These are phyloP conservation scores for Troides helena DNA, from an alignment of 2,888 invertebrate species.

Conservation along the genomic window DNA sequence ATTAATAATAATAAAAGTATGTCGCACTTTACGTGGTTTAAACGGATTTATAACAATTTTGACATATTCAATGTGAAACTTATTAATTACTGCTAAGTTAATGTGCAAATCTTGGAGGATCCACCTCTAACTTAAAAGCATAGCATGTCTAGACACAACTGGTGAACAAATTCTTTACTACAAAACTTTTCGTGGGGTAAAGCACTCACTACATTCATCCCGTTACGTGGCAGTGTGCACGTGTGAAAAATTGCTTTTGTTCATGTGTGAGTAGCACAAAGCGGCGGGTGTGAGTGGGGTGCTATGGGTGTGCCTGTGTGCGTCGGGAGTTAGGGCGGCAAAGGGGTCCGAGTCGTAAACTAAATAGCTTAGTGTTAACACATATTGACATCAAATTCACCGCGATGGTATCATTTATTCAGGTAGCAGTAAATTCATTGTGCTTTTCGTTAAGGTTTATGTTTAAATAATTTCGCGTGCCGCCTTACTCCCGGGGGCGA, in stretches of 20 bases:
- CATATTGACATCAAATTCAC: constrained; percentile 81
- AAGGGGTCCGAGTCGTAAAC: constrained; percentile 75
- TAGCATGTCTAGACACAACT: constrained; percentile 78
- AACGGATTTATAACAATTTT: background rate
- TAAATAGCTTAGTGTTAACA: constrained; percentile 81
- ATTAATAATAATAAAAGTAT: background rate
- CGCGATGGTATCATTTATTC: constrained; percentile 80
- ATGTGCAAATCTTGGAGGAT: constrained; percentile 64
- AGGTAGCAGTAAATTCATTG: constrained; percentile 72
- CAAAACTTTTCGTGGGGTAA: constrained; percentile 76
- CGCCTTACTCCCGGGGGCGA: constrained; percentile 39
- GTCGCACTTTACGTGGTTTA: background rate
- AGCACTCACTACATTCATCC: constrained; percentile 68
- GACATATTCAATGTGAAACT: constrained; percentile 19
- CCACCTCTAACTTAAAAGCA: constrained; percentile 72
- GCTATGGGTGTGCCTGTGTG: constrained; percentile 46
- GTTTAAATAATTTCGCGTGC: constrained; percentile 50
- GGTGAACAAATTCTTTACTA: constrained; percentile 76
- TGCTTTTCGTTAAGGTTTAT: constrained; percentile 60
- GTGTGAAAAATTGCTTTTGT: constrained; percentile 75
- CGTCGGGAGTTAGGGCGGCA: constrained; percentile 51
- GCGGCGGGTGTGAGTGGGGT: constrained; percentile 44
- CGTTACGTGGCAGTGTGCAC: constrained; percentile 54
- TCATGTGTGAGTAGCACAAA: constrained; percentile 56
- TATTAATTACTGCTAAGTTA: constrained; percentile 43